Conservation (phyloP, 2,888 invertebrate species). For the Harpalus rubripes region DNA sequence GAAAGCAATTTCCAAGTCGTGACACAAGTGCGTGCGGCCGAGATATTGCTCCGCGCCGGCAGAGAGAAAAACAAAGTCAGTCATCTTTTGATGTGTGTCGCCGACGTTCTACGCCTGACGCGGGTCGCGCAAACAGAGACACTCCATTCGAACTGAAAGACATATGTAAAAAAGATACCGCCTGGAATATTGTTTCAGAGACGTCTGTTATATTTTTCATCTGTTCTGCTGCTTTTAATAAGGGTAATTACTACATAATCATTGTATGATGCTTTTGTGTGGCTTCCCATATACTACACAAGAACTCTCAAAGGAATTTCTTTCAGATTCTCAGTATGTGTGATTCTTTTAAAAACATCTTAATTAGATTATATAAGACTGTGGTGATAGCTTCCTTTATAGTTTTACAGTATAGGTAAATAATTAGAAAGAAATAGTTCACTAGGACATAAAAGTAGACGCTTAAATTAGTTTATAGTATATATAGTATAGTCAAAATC, state of each 20-base stretch:
- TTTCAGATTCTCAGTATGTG: background rate
- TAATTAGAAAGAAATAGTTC: too few relatives aligned
- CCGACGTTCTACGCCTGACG: background rate
- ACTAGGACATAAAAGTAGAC: too few relatives aligned
- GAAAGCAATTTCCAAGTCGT: slow-evolving; percentile 50
- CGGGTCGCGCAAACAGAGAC: too few relatives aligned
- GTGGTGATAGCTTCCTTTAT: background rate
- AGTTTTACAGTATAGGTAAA: too few relatives aligned
- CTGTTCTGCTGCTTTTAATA: background rate
- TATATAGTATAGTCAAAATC: too few relatives aligned
- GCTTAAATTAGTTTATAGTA: too few relatives aligned
- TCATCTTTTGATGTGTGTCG: slow-evolving; percentile 54
- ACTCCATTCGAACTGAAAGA: background rate
- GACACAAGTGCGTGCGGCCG: slow-evolving; percentile 47
- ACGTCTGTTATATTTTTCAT: slow-evolving; percentile 17
- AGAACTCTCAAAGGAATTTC: background rate
- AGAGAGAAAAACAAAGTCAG: slow-evolving; percentile 52
- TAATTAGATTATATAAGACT: background rate
- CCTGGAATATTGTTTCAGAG: slow-evolving; percentile 33
- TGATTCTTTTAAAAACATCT: background rate
- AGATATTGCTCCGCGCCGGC: slow-evolving; percentile 27
- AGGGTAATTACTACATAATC: slow-evolving; percentile 28
- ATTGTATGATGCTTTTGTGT: background rate
- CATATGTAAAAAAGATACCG: slow-evolving; percentile 42
- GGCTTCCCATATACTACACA: background rate